Base-by-base conservation (phyloP, 2,888 invertebrate species). In the Phyto melanocephala region DNA sequence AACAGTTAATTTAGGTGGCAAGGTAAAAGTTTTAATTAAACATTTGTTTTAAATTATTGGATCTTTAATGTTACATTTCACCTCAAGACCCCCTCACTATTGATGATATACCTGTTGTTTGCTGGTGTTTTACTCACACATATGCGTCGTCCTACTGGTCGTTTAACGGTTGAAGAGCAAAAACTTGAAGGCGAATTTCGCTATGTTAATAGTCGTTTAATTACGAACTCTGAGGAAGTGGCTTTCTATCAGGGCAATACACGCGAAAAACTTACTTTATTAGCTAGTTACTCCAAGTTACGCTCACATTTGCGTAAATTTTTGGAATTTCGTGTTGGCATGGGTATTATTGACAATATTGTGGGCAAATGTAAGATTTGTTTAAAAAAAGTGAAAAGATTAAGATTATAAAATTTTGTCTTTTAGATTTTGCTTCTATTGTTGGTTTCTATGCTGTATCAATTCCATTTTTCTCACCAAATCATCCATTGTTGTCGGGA, bases 171-270 rank as follows among this genome's bases (percentile, higher is more conserved):
- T 0, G 94, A 94, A 81, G 99, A 99, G 90, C 99, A 99, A 91
- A 96, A 97, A 90, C 92, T 99, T n/a, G 99, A 99, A 92, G 99
- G 99, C 70, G 99, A 99, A 93, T 99, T 97, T 92, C 94, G 99
- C 89, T 99, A 97, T 89, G 98, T 99, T 37, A 98, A 99, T 91
- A 97, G 99, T 1, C 93, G 99, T 65, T 93, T 99, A 35, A 99
- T 99, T 81, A 98, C 98, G 0, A 98, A 99, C 91, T 96, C 98
- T 0, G 99, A 99, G 91, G 99, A 99, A 92, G 88, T 91, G 35
- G 91, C 91, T 68, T 95, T 95, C 88, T 95, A 95, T 87, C 94
- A 96, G 92, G 96, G 96, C 84, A 96, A 96, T 87, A 93, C 94
- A 84, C 93, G 98, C 15, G 99, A 99, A 90, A 96, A 97, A 90